These are phyloP conservation scores for Rhynchonycteris naso DNA, from an alignment of 2,797 vertebrate genomes.

Conservation along the genomic window DNA sequence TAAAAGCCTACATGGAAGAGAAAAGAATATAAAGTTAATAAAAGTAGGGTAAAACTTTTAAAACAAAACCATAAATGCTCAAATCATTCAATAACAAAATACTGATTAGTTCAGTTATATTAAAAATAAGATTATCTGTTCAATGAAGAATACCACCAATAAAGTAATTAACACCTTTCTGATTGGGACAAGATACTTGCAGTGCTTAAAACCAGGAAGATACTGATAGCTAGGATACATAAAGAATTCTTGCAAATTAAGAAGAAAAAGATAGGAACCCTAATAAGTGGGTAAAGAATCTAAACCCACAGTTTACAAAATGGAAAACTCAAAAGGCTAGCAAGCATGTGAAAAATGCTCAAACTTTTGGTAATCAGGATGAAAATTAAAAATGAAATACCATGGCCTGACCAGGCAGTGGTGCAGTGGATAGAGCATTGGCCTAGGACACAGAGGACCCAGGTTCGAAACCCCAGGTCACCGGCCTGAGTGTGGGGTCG, in stretches of 20 bases:
- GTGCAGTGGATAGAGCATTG: no score
- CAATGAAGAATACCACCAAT: background rate
- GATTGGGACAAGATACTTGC: background rate
- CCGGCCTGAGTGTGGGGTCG: no score
- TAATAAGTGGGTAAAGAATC: background rate
- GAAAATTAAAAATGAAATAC: background rate
- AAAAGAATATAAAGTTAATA: background rate
- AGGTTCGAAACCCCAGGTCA: no score
- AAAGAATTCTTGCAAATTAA: constrained; percentile 3
- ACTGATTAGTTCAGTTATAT: background rate
- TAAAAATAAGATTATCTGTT: background rate
- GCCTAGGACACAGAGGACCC: no score
- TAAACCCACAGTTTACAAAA: background rate
- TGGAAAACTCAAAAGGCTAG: background rate
- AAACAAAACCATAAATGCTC: background rate
- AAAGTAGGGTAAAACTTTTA: background rate
- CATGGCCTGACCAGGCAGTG: no score
- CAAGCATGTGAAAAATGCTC: background rate
- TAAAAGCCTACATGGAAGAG: background rate
- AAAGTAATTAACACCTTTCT: background rate
- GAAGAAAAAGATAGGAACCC: background rate
- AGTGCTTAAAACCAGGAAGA: background rate
- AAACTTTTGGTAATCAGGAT: background rate
- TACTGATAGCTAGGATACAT: background rate
- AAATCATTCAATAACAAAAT: background rate